Conservation (phyloP, 2,113 vertebrate species). For the Geothlypis trichas region DNA sequence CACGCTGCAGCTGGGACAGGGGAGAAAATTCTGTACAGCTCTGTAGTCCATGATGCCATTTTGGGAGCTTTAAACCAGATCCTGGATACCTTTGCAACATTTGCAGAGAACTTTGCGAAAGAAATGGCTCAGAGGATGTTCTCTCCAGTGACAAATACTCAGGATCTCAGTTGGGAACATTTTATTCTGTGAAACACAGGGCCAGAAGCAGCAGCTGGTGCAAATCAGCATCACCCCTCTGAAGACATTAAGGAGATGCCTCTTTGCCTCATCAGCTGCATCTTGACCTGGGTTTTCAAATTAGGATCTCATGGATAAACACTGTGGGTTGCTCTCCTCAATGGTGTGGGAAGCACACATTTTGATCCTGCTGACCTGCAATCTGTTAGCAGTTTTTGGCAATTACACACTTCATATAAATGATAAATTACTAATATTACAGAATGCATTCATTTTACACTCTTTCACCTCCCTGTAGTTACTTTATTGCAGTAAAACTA, state of each 20-base stretch:
- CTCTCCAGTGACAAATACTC: background rate
- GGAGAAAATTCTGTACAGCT: background rate
- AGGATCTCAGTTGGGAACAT: background rate
- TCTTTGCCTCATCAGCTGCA: background rate
- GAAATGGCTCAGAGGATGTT: background rate
- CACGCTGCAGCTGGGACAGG: background rate
- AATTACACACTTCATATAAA: conserved; percentile 45
- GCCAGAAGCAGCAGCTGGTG: background rate
- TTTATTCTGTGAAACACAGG: background rate
- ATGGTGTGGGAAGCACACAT: background rate
- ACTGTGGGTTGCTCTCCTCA: background rate
- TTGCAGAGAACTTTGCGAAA: background rate
- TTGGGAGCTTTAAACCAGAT: background rate
- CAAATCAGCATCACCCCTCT: background rate
- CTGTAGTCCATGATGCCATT: background rate
- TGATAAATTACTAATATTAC: conserved; percentile 40
- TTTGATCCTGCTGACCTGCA: conserved; percentile 39
- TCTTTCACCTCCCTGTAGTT: background rate
- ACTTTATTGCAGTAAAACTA: background rate
- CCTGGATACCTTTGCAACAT: background rate
- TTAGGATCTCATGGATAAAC: background rate
- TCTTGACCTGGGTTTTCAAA: background rate
- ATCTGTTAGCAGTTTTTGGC: conserved; percentile 21
- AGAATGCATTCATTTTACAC: background rate
- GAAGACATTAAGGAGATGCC: background rate